Evolutionary conservation across 2,888 invertebrate species (phyloP).

Genomic region (Dolichopus griseipennis): DNA sequence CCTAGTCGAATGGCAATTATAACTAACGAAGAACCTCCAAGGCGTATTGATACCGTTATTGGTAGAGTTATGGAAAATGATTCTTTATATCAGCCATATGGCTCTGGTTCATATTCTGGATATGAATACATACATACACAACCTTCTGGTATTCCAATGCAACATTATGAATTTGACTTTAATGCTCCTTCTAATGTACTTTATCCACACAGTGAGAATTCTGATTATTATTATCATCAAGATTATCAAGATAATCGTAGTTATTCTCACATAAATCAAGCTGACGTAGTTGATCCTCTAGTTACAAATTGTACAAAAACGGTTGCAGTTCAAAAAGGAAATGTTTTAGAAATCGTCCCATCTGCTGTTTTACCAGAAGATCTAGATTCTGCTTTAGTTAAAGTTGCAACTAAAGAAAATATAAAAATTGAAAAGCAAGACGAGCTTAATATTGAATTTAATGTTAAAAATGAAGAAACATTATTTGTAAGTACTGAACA

Average conservation of each 20-base stretch:
- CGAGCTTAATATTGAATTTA: background rate
- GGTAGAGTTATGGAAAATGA: background rate
- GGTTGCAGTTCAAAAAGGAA: slow-evolving; percentile 41
- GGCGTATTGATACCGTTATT: background rate
- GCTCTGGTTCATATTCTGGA: background rate
- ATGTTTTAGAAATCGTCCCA: slow-evolving; percentile 41
- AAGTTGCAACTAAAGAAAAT: background rate
- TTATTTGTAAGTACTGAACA: background rate
- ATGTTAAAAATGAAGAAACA: too few species aligned
- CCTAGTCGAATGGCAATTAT: slow-evolving; percentile 27
- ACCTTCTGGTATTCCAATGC: background rate
- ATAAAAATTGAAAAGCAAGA: background rate
- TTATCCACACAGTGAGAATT: background rate
- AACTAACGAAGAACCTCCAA: background rate
- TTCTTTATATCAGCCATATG: background rate
- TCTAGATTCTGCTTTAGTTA: background rate
- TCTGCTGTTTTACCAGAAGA: slow-evolving; percentile 12
- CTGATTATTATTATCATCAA: background rate
- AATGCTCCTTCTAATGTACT: background rate
- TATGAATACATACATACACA: background rate
- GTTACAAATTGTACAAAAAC: slow-evolving; percentile 11
- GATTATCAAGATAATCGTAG: background rate
- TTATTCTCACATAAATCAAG: background rate
- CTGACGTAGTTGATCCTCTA: background rate
- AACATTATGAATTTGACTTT: background rate